These are phyloP conservation scores for Sebastolobus altivelis DNA, from an alignment of 2,797 vertebrate genomes.

Conservation along the genomic window DNA sequence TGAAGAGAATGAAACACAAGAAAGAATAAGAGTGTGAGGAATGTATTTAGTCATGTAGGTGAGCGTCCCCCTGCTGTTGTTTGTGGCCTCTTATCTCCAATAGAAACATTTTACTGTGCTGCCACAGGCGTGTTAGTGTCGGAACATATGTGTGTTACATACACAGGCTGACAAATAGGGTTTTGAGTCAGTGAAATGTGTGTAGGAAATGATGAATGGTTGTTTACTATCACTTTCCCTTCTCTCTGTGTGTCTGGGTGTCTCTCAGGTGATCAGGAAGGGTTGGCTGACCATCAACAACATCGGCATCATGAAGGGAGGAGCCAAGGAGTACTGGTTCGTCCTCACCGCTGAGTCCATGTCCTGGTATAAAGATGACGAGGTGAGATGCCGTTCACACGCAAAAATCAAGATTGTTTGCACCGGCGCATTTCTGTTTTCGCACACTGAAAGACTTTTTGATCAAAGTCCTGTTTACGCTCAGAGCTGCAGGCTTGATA, in stretches of 20 bases:
- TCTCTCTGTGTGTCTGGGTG: slow-evolving; percentile 23
- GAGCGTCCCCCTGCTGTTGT: slow-evolving; percentile 41
- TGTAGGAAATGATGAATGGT: not conserved
- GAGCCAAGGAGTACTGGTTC: slow-evolving; percentile 98
- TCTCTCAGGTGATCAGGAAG: slow-evolving; percentile 94
- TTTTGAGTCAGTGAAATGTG: not conserved
- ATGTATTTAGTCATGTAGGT: slow-evolving; percentile 56
- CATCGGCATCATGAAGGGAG: slow-evolving; percentile 98
- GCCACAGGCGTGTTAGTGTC: slow-evolving; percentile 5
- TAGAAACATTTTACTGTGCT: slow-evolving; percentile 43
- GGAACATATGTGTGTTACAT: slow-evolving; percentile 1
- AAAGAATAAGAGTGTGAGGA: slow-evolving; percentile 26
- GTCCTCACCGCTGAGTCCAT: slow-evolving; percentile 96
- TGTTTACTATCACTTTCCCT: not conserved
- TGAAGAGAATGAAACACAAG: slow-evolving; percentile 50
- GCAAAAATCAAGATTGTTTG: not conserved
- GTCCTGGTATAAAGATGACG: slow-evolving; percentile 99
- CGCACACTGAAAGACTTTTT: not conserved
- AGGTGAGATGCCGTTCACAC: slow-evolving; percentile 84
- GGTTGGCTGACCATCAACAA: slow-evolving; percentile 99
- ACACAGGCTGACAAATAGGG: not conserved
- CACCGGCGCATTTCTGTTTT: not conserved
- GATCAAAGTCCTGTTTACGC: not conserved
- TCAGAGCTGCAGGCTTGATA: not conserved
- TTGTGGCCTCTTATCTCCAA: slow-evolving; percentile 38